Evolutionary conservation across 2,797 vertebrate species (phyloP), one percentile per base, ranked within the genome.

Genomic region (Cryptoblepharus egeriae): DNA sequence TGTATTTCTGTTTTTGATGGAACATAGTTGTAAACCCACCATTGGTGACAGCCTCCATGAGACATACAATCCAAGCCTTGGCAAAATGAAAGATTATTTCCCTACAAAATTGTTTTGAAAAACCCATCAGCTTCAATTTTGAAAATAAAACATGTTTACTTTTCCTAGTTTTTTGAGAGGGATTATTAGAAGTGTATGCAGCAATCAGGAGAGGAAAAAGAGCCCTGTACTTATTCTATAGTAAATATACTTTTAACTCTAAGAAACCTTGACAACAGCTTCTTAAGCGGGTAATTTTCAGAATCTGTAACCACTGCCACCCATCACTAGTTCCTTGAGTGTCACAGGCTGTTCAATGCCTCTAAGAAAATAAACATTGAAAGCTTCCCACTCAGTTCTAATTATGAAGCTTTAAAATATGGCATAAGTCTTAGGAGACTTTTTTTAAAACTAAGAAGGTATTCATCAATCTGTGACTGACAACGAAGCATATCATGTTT

Each of bases 321-420:
- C n/a, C 28, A 37, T 49, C 30, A 8, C 13, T 3, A 68, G 39
- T 49, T 82, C 64, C 45, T 13, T 80, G 0, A 77, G 8, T 0
- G 0, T 84, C 68, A 84, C 77, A 83, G 81, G 35, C n/a, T 35
- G 0, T 32, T 26, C 4, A 82, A 72, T 87, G 87, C 24, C 0
- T 0, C 77, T 77, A 82, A n/a, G 6, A 37, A 84, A 79, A 69
- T 68, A 79, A 61, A 16, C 9, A 49, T 20, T 26, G 8, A 84
- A 77, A 75, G 1, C 42, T 49, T 88, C 63, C 58, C 24, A 68
- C 49, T 75, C 11, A 2, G 60, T 87, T 86, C 81, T 85, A 88
- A 88, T 55, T 89, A 77, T 39, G 72, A 37, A 74, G 32, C 13
- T 58, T 37, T 84, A 52, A 83, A 49, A 24, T 39, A 57, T n/a